Base-by-base conservation (phyloP, 2,113 vertebrate species). In the Scatophagus argus region DNA sequence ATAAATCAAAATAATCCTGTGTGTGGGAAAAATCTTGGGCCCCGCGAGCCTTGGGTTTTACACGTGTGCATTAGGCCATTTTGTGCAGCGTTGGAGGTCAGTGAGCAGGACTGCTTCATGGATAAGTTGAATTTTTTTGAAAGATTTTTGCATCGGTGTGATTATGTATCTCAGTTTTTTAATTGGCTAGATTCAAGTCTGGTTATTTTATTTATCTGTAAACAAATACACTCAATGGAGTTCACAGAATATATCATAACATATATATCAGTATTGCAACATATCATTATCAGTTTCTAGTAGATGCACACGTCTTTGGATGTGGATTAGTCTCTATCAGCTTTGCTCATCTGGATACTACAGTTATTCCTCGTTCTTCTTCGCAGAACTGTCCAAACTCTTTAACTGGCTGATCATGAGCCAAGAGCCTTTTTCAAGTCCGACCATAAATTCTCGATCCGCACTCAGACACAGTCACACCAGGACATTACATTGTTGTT, bases 401-500 rank as follows among this genome's bases (percentile, higher is more conserved):
- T 23, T 27, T 17, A 6, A n/a, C 23, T 1, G 5, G 44, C 36
- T n/a, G 36, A 19, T 47, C n/a, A 41, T 21, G 7, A 65, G 29
- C 21, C 2, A 29, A 39, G 41, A 49, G 12, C 4, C 25, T 11
- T 62, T 60, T 38, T 31, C 27, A 8, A 46, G 51, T 44, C 17
- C 34, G 54, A 29, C n/a, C 49, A 39, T 34, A 60, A 1, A 1
- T 58, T 56, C 10, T 61, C 17, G 31, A 14, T 61, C 29, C 55
- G 25, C 14, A 44, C 17, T 72, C 44, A 31, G 8, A 12, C 64
- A 31, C 0, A 17, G 23, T 32, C 58, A 55, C 54, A 17, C 2
- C 14, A 66, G 51, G 65, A 70, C 49, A 62, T 51, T 31, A 12
- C 4, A 8, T 66, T 29, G 27, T 63, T 55, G 25, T 81, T 81